A percentile compares a stretch with the other conserved stretches of the same genome.
phyloP scores from a whole-genome alignment of 92 coral and sea anemone species.

The Isaurus tuberculatus region DNA sequence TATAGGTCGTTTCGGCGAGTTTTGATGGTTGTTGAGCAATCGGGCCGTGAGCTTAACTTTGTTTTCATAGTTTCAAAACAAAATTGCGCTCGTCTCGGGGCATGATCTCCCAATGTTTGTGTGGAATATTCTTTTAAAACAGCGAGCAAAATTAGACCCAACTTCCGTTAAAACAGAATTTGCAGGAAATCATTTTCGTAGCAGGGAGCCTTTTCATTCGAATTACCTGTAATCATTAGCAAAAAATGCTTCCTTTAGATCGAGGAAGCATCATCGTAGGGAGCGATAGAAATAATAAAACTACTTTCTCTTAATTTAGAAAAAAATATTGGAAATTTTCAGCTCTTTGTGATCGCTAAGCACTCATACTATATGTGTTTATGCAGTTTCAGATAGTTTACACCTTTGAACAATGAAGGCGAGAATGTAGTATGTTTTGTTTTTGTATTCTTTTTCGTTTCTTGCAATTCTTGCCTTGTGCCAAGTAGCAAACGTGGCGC shows the following conservation, averaged over 20 bases:
- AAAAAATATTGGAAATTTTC: slow-evolving; percentile 47
- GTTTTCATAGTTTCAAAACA: slow-evolving; percentile 54
- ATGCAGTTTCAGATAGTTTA: slow-evolving; percentile 78
- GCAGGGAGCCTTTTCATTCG: slow-evolving; percentile 93
- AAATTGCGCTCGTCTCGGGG: slow-evolving; percentile 56
- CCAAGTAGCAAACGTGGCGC: slow-evolving; percentile 32
- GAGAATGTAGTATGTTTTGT: slow-evolving; percentile 54
- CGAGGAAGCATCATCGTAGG: slow-evolving; percentile 45
- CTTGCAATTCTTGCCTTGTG: slow-evolving; percentile 16
- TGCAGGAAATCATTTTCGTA: slow-evolving; percentile 93
- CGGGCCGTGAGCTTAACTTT: slow-evolving; percentile 41
- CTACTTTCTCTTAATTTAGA: neutral
- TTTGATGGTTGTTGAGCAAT: slow-evolving; percentile 21
- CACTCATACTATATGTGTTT: slow-evolving; percentile 77
- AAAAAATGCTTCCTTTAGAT: slow-evolving; percentile 59
- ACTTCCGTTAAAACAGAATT: slow-evolving; percentile 88
- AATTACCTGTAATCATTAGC: slow-evolving; percentile 77
- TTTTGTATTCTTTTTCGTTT: slow-evolving; percentile 40
- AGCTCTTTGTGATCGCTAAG: slow-evolving; percentile 54
- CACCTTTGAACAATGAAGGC: slow-evolving; percentile 80
- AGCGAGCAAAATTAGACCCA: slow-evolving; percentile 79
- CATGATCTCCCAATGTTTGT: slow-evolving; percentile 42
- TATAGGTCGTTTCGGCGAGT: slow-evolving; percentile 34
- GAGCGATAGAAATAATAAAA: slow-evolving; percentile 7
- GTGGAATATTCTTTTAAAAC: slow-evolving; percentile 53